Evolutionary conservation across 2,888 invertebrate genomes (phyloP).

Genomic region (Cheiracanthium punctorium): DNA sequence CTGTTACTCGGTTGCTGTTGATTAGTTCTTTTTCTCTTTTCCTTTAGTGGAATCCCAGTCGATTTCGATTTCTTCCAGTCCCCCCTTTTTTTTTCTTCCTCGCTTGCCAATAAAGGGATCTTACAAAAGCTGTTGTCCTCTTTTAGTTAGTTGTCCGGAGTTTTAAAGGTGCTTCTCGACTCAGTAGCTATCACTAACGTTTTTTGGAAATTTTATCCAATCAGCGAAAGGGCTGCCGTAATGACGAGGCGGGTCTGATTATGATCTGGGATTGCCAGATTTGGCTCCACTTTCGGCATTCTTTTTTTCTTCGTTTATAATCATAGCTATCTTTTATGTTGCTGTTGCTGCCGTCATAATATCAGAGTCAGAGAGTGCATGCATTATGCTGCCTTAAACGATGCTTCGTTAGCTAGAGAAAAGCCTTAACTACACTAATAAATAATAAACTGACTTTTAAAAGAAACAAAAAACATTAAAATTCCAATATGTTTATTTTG

Average conservation of each 20-base stretch:
- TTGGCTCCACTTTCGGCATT: too few relatives aligned
- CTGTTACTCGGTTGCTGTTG: not conserved
- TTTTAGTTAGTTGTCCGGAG: conserved; percentile 31
- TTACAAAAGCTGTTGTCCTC: conserved; percentile 19
- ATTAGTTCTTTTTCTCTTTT: conserved; percentile 23
- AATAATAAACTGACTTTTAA: too few relatives aligned
- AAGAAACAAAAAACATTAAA: too few relatives aligned
- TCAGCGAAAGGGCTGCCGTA: conserved; percentile 44
- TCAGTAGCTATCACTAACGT: conserved; percentile 30
- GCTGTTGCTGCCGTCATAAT: too few relatives aligned
- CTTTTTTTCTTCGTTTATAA: too few relatives aligned
- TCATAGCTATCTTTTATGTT: too few relatives aligned
- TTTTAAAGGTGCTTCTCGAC: conserved; percentile 39
- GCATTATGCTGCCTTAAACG: too few relatives aligned
- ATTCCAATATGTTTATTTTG: too few relatives aligned
- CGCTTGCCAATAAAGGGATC: conserved; percentile 19
- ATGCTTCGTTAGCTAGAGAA: too few relatives aligned
- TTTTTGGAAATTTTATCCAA: conserved; percentile 56
- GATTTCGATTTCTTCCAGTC: conserved; percentile 32
- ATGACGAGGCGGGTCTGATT: conserved; percentile 16
- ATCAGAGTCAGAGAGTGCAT: too few relatives aligned
- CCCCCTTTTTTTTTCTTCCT: conserved; percentile 22
- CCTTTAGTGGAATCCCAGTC: conserved; percentile 25
- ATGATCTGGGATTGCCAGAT: conserved; percentile 33
- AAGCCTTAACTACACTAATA: too few relatives aligned